These are phyloP conservation scores for Poecilia wingei DNA, from an alignment of 2,797 vertebrate species.

Conservation along the genomic window DNA sequence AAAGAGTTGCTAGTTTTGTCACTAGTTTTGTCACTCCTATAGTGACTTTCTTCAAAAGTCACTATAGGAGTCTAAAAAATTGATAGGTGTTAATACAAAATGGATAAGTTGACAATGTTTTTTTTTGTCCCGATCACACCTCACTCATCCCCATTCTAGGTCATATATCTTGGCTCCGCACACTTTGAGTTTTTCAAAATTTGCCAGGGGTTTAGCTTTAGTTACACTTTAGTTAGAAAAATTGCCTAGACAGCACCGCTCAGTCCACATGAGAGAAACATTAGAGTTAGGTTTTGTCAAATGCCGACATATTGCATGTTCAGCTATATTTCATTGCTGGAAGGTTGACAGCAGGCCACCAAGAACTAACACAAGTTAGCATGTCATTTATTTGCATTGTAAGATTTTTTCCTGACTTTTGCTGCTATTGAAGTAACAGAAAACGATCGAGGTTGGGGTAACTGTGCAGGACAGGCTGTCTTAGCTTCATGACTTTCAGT, in stretches of 20 bases:
- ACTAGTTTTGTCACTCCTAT: too few species aligned
- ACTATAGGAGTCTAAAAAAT: too few species aligned
- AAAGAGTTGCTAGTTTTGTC: too few species aligned
- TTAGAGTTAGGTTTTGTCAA: background rate
- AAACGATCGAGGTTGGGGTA: background rate
- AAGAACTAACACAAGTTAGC: background rate
- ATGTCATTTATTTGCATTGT: background rate
- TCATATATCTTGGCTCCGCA: too few species aligned
- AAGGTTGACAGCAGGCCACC: background rate
- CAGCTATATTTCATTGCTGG: background rate
- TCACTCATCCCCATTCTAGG: too few species aligned
- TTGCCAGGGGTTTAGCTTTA: too few species aligned
- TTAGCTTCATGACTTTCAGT: constrained; percentile 6
- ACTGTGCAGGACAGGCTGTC: background rate
- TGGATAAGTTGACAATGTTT: too few species aligned
- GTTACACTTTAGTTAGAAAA: too few species aligned
- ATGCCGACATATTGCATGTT: background rate
- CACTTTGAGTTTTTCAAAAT: background rate
- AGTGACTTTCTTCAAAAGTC: too few species aligned
- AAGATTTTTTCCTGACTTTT: background rate
- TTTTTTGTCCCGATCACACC: too few species aligned
- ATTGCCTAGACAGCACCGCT: background rate
- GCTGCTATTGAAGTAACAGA: background rate
- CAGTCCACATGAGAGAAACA: background rate
- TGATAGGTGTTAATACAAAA: too few species aligned